Evolutionary conservation across 2,797 vertebrate species (phyloP).

Genomic region (Hydrophis major): DNA sequence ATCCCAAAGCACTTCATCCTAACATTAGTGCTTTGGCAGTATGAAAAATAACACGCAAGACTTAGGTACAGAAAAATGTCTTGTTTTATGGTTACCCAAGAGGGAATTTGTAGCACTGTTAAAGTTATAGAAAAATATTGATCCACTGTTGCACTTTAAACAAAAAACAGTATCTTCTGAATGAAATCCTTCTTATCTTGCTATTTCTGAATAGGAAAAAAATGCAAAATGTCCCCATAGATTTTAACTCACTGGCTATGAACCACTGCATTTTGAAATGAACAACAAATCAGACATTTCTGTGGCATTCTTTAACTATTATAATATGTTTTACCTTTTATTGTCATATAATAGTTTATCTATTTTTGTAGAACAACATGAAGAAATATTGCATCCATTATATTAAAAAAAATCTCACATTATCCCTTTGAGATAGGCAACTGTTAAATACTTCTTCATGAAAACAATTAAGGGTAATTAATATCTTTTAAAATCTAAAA

Average conservation of each 20-base stretch:
- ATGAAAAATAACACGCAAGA: constrained; percentile 45
- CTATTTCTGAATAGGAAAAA: constrained; percentile 25
- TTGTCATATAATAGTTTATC: constrained; percentile 42
- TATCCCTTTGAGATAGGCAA: constrained; percentile 42
- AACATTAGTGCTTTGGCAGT: constrained; percentile 50
- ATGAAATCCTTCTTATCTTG: constrained; percentile 26
- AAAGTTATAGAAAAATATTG: constrained; percentile 45
- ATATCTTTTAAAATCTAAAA: constrained; percentile 8
- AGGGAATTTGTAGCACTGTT: constrained; percentile 45
- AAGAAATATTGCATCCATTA: constrained; percentile 45
- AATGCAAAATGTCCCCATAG: constrained; percentile 5
- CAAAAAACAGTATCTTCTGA: constrained; percentile 36
- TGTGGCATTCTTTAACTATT: constrained; percentile 20
- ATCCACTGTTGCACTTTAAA: constrained; percentile 40
- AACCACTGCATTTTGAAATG: constrained; percentile 22
- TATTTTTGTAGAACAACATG: constrained; percentile 36
- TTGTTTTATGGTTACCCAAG: constrained; percentile 22
- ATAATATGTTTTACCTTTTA: constrained; percentile 8
- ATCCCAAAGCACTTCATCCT: constrained; percentile 41
- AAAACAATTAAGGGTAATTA: constrained; percentile 9
- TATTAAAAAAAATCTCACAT: constrained; percentile 26
- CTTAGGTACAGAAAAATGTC: constrained; percentile 50
- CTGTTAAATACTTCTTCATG: constrained; percentile 56
- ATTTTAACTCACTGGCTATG: constrained; percentile 33
- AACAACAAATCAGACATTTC: constrained; percentile 22